phyloP scores from a whole-genome alignment of 2,888 invertebrate species.

The Blastobasis adustella region DNA sequence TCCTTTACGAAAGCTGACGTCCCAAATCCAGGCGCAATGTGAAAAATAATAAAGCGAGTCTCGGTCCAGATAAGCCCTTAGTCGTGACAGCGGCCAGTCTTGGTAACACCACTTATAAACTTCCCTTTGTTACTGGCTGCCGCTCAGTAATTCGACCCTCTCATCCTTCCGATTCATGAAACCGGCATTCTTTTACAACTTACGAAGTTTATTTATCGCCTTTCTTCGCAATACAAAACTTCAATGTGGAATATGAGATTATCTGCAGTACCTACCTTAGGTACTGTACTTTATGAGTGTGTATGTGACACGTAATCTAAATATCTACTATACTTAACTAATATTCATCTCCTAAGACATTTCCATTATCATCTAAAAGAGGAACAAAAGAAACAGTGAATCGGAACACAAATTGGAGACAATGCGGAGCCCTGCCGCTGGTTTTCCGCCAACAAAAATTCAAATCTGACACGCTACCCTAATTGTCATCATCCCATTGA shows the following conservation, averaged over 20 bases:
- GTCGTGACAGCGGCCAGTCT: constrained; percentile 28
- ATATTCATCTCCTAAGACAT: too few species aligned
- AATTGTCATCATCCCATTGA: constrained; percentile 25
- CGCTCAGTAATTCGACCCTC: constrained; percentile 22
- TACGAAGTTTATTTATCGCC: too few species aligned
- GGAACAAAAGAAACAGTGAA: too few species aligned
- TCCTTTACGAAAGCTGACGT: too few species aligned
- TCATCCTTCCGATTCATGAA: background rate
- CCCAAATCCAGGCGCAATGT: background rate
- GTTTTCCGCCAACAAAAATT: constrained; percentile 2
- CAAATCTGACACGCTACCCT: constrained; percentile 19
- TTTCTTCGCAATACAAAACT: too few species aligned
- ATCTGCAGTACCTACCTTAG: too few species aligned
- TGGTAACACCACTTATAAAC: constrained; percentile 31
- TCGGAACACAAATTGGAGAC: background rate
- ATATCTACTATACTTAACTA: too few species aligned
- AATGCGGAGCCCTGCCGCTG: background rate
- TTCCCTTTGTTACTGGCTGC: constrained; percentile 25
- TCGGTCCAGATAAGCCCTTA: constrained; percentile 23
- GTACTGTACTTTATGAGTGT: too few species aligned
- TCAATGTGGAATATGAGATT: too few species aligned
- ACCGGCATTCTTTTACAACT: too few species aligned
- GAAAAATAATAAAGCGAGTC: constrained; percentile 6
- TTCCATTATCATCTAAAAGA: too few species aligned
- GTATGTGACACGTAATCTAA: too few species aligned